These are phyloP conservation scores for Brachyrhaphis roseni DNA, from an alignment of 2,797 vertebrate species.

Conservation along the genomic window DNA sequence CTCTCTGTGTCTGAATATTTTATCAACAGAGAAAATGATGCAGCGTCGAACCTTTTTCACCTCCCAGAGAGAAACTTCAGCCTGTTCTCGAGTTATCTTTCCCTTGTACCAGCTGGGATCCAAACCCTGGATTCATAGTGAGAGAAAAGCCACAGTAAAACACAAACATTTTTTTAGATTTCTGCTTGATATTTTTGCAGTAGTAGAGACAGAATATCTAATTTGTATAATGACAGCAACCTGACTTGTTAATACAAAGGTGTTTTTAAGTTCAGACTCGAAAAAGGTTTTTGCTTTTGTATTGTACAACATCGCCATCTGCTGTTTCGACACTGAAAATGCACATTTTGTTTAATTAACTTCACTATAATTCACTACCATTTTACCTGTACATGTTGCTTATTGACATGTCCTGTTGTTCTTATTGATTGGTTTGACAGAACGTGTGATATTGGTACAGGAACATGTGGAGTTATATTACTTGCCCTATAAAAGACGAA, in stretches of 20 bases:
- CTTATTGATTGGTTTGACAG: neutral
- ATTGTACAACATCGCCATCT: conserved; percentile 60
- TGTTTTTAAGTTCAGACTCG: neutral
- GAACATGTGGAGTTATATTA: neutral
- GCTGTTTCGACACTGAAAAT: conserved; percentile 41
- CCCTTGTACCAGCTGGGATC: conserved; percentile 84
- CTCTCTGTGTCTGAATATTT: conserved; percentile 17
- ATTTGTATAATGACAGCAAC: neutral
- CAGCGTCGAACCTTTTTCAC: conserved; percentile 84
- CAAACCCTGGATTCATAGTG: conserved; percentile 54
- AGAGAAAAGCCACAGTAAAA: conserved; percentile 27
- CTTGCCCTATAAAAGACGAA: neutral
- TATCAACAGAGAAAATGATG: conserved; percentile 9
- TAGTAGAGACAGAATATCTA: neutral
- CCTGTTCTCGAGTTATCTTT: conserved; percentile 80
- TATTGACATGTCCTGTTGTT: conserved; percentile 20
- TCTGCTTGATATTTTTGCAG: neutral
- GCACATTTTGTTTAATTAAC: neutral
- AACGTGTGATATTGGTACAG: neutral
- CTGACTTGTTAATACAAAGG: conserved; percentile 18
- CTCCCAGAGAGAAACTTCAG: conserved; percentile 82
- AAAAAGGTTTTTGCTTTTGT: neutral
- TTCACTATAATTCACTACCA: neutral
- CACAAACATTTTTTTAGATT: neutral
- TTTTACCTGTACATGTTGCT: neutral